A percentile compares a stretch with the other conserved stretches of the same genome.
These are phyloP conservation scores for Sebastes steindachneri DNA, from an alignment of 2,797 vertebrate species.

Conservation along the genomic window DNA sequence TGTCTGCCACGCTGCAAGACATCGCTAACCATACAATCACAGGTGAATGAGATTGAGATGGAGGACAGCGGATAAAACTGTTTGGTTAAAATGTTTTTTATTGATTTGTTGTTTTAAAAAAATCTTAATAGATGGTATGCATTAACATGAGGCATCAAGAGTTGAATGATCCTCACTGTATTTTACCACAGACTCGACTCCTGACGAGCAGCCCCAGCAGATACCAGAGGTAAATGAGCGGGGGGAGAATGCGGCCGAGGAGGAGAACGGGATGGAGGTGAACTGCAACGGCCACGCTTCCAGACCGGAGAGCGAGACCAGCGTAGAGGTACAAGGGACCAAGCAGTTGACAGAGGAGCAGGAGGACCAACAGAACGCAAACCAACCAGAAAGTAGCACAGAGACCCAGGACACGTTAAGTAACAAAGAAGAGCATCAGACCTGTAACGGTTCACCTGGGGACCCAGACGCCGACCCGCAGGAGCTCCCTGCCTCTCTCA, in stretches of 20 bases:
- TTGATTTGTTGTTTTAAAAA: neutral
- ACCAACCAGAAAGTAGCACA: constrained; percentile 28
- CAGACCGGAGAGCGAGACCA: constrained; percentile 70
- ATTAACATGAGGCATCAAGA: neutral
- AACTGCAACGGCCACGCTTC: constrained; percentile 87
- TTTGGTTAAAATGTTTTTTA: neutral
- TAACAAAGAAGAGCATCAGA: constrained; percentile 54
- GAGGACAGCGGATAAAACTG: neutral
- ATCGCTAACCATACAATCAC: constrained; percentile 70
- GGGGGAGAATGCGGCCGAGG: constrained; percentile 26
- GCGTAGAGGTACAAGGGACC: constrained; percentile 69
- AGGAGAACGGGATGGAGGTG: constrained; percentile 76
- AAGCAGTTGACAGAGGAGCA: constrained; percentile 50
- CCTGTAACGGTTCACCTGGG: constrained; percentile 60
- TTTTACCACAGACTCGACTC: constrained; percentile 51
- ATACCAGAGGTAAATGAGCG: constrained; percentile 10
- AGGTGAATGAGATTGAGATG: constrained; percentile 46
- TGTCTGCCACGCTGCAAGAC: constrained; percentile 85
- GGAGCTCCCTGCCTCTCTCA: constrained; percentile 19
- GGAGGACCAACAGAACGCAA: constrained; percentile 62
- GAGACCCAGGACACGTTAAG: constrained; percentile 39
- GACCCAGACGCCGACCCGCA: constrained; percentile 4
- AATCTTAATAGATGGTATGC: neutral
- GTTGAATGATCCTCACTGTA: neutral
- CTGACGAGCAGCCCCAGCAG: constrained; percentile 52